A percentile compares a stretch with the other conserved stretches of the same genome.
These are phyloP conservation scores for Lathamus discolor DNA, from an alignment of 2,113 vertebrate genomes.

Conservation along the genomic window DNA sequence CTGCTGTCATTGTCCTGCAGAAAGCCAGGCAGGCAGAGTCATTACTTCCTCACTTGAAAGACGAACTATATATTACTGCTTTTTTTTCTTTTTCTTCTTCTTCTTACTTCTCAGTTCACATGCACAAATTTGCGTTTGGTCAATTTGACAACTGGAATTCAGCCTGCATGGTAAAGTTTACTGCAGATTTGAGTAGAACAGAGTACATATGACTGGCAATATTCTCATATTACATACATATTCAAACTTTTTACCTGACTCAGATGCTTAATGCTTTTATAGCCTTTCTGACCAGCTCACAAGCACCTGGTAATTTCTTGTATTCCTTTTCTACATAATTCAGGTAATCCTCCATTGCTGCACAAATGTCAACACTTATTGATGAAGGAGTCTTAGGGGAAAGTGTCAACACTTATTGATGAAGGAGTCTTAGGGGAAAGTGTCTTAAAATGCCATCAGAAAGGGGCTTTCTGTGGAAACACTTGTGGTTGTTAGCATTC, in stretches of 20 bases:
- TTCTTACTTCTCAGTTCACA: neutral
- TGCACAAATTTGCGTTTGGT: neutral
- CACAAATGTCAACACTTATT: neutral
- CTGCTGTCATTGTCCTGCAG: neutral
- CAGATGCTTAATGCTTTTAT: neutral
- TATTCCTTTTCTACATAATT: neutral
- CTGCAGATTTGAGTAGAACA: neutral
- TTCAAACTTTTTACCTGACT: neutral
- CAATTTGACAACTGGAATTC: neutral
- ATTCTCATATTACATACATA: neutral
- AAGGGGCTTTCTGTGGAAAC: neutral
- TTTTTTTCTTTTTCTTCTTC: neutral
- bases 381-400: neutral
- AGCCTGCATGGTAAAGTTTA: neutral
- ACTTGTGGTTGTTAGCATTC: neutral
- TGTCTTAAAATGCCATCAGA: slow-evolving; percentile 7
- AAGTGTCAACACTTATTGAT: neutral
- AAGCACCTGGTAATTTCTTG: neutral
- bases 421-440: neutral
- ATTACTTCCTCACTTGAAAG: neutral
- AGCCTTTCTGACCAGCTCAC: neutral
- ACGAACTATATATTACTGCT: neutral
- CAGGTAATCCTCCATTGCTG: neutral
- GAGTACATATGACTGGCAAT: neutral
- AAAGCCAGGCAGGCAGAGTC: neutral